phyloP scores from a whole-genome alignment of 2,888 invertebrate genomes.

The Trichogramma evanescens region DNA sequence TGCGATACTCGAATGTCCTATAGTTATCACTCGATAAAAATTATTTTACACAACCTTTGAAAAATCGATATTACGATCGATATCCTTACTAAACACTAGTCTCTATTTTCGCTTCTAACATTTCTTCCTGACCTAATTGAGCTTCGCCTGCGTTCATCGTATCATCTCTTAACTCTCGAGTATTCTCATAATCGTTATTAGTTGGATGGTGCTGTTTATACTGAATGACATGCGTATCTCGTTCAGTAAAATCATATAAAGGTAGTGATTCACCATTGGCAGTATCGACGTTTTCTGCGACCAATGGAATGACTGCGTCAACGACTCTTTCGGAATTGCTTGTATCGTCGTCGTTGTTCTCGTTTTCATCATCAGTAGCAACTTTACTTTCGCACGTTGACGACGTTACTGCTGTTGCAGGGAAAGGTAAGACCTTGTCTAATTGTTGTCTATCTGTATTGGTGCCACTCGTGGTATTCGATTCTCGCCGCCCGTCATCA shows the following conservation, averaged over 20 bases:
- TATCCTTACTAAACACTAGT: slow-evolving; percentile 37
- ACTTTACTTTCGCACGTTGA: slow-evolving; percentile 6
- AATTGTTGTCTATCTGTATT: neutral
- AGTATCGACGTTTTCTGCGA: neutral
- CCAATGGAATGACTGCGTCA: slow-evolving; percentile 10
- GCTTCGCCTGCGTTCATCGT: slow-evolving; percentile 21
- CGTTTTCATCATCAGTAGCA: slow-evolving; percentile 13
- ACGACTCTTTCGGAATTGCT: neutral
- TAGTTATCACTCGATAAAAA: too few species aligned
- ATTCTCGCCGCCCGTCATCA: neutral
- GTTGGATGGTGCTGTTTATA: slow-evolving; percentile 4
- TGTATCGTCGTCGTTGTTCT: slow-evolving; percentile 3
- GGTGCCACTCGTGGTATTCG: neutral
- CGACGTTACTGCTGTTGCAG: neutral
- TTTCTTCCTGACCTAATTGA: slow-evolving; percentile 11
- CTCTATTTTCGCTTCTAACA: slow-evolving; percentile 38
- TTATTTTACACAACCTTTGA: too few species aligned
- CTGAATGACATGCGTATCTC: slow-evolving; percentile 5
- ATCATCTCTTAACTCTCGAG: slow-evolving; percentile 4
- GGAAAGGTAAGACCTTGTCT: slow-evolving; percentile 2
- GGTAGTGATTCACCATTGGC: slow-evolving; percentile 5
- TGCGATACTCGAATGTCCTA: too few species aligned
- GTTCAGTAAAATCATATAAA: slow-evolving; percentile 14
- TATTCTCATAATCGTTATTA: slow-evolving; percentile 5
- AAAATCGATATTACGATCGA: too few species aligned